A percentile compares a stretch with the other conserved stretches of the same genome.
Conservation (phyloP, 2,888 invertebrate species). For the Parnassius glacialis region DNA sequence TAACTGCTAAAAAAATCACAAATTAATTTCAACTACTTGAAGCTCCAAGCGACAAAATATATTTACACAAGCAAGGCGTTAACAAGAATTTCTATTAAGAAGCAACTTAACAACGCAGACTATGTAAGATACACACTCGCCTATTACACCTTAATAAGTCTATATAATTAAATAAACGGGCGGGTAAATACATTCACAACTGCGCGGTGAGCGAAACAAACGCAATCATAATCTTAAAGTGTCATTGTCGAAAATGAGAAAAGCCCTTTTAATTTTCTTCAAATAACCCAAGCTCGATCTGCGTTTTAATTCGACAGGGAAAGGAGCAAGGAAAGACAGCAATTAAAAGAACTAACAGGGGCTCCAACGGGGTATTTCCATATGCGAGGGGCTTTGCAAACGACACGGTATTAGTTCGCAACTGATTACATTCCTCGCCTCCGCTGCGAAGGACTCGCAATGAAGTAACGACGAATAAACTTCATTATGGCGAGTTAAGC, state of each 20-base stretch:
- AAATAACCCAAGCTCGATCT: constrained; percentile 69
- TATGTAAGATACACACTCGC: constrained; percentile 35
- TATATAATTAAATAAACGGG: constrained; percentile 61
- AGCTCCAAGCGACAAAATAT: constrained; percentile 9
- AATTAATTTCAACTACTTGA: constrained; percentile 13
- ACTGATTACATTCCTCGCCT: constrained; percentile 78
- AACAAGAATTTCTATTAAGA: constrained; percentile 50
- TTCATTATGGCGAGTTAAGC: constrained; percentile 77
- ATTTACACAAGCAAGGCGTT: constrained; percentile 13
- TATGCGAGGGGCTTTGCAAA: constrained; percentile 71
- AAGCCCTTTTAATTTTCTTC: constrained; percentile 71
- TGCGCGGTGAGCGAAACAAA: constrained; percentile 47
- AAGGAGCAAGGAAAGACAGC: constrained; percentile 58
- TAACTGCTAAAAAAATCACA: not conserved
- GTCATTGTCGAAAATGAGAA: constrained; percentile 67
- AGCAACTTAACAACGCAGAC: constrained; percentile 32
- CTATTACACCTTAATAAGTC: constrained; percentile 44
- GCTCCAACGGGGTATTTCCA: constrained; percentile 75
- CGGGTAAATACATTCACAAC: constrained; percentile 55
- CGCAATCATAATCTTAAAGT: constrained; percentile 68
- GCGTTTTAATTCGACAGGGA: constrained; percentile 75
- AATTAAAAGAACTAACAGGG: constrained; percentile 78
- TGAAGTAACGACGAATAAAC: constrained; percentile 79
- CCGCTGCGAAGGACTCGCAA: constrained; percentile 71
- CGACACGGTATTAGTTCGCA: constrained; percentile 77